phyloP scores from a whole-genome alignment of 2,797 vertebrate species.

The Hapalemur alaotrensis region DNA sequence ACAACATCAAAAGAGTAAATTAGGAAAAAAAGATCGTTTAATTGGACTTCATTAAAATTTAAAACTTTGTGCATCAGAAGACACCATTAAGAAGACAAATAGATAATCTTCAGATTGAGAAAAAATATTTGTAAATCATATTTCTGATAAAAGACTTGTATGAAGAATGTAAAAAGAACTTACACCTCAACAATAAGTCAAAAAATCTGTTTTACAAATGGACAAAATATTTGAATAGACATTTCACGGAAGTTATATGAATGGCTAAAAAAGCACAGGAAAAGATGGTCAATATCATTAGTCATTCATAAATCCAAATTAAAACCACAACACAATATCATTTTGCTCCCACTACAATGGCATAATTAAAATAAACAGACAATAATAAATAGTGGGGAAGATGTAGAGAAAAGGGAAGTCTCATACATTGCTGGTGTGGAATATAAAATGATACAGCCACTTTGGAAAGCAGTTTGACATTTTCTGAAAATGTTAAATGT shows the following conservation, averaged over 20 bases:
- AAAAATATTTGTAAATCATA: background rate
- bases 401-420: background rate
- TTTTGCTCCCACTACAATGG: background rate
- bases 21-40: background rate
- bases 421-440: background rate
- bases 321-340: background rate
- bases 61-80: background rate
- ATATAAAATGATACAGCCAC: background rate
- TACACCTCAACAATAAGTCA: background rate
- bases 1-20: background rate
- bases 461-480: background rate
- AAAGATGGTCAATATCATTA: background rate
- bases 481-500: background rate
- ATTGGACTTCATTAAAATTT: background rate
- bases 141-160: background rate
- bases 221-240: background rate
- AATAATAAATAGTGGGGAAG: background rate
- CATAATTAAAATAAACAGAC: background rate
- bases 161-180: background rate
- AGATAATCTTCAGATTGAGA: background rate
- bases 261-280: background rate
- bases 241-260: background rate
- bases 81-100: background rate
- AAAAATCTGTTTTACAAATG: background rate
- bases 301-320: background rate